Conservation (phyloP, 2,888 invertebrate genomes). For the Meloe dianella region DNA sequence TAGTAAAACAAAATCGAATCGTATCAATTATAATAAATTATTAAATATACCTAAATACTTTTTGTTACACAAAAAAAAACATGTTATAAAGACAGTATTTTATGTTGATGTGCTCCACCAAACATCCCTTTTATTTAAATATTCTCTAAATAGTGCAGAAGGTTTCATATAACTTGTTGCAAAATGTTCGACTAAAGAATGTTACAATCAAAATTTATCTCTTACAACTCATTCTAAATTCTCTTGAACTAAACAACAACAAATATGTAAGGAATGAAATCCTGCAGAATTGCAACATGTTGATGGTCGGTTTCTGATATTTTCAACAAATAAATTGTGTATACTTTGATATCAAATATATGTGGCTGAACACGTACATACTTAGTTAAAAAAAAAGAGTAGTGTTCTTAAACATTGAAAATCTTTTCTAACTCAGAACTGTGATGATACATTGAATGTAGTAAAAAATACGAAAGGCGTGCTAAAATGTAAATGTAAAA, state of each 20-base stretch:
- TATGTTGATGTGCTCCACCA: neutral
- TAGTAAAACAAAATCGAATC: neutral
- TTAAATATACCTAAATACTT: neutral
- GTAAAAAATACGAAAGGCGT: conserved; percentile 43
- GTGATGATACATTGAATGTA: conserved; percentile 39
- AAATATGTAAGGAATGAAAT: conserved; percentile 1
- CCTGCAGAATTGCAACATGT: neutral
- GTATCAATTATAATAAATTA: neutral
- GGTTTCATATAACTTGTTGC: conserved; percentile 20
- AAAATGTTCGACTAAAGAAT: conserved; percentile 14
- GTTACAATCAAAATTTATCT: conserved; percentile 8
- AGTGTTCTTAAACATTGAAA: conserved; percentile 35
- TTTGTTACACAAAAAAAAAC: neutral
- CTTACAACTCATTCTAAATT: neutral
- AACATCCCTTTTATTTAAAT: neutral
- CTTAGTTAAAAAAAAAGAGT: conserved; percentile 16
- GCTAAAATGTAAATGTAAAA: conserved; percentile 57
- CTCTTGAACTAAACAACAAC: neutral
- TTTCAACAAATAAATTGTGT: neutral
- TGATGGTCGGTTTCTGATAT: neutral
- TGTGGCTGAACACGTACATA: conserved; percentile 17
- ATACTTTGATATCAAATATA: neutral
- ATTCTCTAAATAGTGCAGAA: neutral
- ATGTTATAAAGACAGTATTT: neutral
- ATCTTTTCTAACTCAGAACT: conserved; percentile 35